phyloP scores from a whole-genome alignment of 2,888 invertebrate species.

The Agonopterix heracliana region DNA sequence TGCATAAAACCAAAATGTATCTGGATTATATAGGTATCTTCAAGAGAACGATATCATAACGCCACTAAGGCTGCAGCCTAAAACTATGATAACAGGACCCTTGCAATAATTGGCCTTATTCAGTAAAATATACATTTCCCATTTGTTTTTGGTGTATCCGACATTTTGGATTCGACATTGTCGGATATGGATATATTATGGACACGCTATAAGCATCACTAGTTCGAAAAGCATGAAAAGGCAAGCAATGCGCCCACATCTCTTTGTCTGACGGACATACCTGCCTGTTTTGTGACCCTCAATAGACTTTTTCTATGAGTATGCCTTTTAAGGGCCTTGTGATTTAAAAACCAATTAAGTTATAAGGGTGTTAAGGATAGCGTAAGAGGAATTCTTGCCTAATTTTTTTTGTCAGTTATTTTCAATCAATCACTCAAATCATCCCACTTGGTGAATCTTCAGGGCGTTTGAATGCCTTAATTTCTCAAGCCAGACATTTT shows the following conservation, averaged over 20 bases:
- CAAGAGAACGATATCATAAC: too few species aligned
- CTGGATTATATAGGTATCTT: too few species aligned
- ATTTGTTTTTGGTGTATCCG: too few species aligned
- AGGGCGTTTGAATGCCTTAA: too few species aligned
- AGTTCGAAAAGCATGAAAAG: constrained; percentile 14
- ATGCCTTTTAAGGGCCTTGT: constrained; percentile 32
- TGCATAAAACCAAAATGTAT: too few species aligned
- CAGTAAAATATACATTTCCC: too few species aligned
- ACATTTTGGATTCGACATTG: not conserved
- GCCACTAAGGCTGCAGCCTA: too few species aligned
- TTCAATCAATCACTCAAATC: too few species aligned
- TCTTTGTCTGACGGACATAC: constrained; percentile 27
- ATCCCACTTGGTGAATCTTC: too few species aligned
- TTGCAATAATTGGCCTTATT: too few species aligned
- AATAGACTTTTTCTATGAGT: constrained; percentile 24
- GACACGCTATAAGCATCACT: not conserved
- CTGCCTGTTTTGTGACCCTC: constrained; percentile 23
- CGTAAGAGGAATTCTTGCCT: not conserved
- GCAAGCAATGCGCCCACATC: constrained; percentile 17
- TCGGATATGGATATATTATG: not conserved
- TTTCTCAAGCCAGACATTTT: too few species aligned
- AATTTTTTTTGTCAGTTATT: not conserved
- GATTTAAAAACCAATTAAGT: constrained; percentile 58
- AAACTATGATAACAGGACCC: too few species aligned
- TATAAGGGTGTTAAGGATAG: constrained; percentile 32